Conservation (phyloP, 2,888 invertebrate species). For the Aspidiotus rigidus region DNA sequence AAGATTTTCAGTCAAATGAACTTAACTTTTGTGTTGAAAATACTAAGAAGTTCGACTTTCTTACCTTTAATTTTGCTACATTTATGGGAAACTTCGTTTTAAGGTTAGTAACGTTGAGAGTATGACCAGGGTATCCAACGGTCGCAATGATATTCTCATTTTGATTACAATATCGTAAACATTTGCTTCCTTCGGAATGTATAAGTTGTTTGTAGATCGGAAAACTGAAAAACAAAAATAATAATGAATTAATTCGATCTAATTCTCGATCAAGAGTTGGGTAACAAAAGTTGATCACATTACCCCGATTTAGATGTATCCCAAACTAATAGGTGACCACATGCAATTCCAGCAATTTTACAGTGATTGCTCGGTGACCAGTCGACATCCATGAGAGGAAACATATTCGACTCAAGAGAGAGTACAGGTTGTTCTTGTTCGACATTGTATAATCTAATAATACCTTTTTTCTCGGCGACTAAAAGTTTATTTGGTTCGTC, state of each 20-base stretch:
- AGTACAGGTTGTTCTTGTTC: conserved; percentile 56
- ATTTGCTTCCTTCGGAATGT: conserved; percentile 21
- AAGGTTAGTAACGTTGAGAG: conserved; percentile 55
- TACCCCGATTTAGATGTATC: conserved; percentile 53
- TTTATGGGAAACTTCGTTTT: conserved; percentile 51
- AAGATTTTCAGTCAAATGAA: not conserved
- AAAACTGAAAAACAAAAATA: conserved; percentile 27
- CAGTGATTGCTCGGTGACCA: conserved; percentile 58
- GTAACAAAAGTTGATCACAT: not conserved
- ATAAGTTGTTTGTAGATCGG: conserved; percentile 21
- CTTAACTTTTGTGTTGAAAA: not conserved
- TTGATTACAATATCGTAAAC: conserved; percentile 53
- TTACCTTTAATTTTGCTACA: conserved; percentile 43
- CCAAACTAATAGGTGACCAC: conserved; percentile 59
- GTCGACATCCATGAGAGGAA: conserved; percentile 57
- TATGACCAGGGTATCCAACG: conserved; percentile 53
- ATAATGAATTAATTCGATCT: conserved; percentile 30
- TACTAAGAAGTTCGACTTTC: conserved; percentile 10
- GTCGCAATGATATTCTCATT: conserved; percentile 57
- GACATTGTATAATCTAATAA: conserved; percentile 62
- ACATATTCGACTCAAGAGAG: conserved; percentile 54
- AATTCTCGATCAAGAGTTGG: conserved; percentile 23
- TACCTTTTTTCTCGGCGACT: conserved; percentile 65
- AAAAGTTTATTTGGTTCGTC: conserved; percentile 61
- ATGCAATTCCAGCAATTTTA: conserved; percentile 54